Evolutionary conservation across 2,797 vertebrate species (phyloP).

Genomic region (Petrocephalus schoutedeni): DNA sequence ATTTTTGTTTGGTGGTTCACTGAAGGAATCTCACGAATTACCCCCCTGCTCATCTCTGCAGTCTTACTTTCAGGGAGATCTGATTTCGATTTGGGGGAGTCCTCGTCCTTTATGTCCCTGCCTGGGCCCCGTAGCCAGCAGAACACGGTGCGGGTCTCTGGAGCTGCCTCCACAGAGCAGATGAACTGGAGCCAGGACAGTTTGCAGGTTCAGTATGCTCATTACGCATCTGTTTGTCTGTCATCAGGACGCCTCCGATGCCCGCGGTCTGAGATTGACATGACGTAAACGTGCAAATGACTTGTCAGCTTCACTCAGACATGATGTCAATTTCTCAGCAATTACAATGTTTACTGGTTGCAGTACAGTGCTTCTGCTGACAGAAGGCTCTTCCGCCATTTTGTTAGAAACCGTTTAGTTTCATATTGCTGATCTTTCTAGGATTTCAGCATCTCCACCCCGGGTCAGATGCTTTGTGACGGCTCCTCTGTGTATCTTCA

Average conservation of each 20-base stretch:
- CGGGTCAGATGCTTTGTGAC: neutral
- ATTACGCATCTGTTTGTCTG: neutral
- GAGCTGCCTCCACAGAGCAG: neutral
- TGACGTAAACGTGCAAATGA: neutral
- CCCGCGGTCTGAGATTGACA: neutral
- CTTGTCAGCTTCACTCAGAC: neutral
- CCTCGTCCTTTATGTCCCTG: slow-evolving; percentile 35
- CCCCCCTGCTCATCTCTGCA: neutral
- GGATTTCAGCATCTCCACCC: neutral
- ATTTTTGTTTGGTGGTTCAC: neutral
- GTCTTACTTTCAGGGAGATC: slow-evolving; percentile 43
- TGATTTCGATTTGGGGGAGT: slow-evolving; percentile 45
- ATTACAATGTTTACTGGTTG: neutral
- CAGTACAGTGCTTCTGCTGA: neutral
- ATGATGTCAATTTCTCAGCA: neutral
- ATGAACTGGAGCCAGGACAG: neutral
- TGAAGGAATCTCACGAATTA: neutral
- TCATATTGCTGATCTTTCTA: neutral
- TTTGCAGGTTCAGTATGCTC: neutral
- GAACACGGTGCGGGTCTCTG: neutral
- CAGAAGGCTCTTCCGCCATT: neutral
- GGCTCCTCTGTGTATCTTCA: neutral
- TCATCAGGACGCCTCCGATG: neutral
- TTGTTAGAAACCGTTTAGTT: neutral
- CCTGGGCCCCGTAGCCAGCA: neutral